Base-by-base conservation (phyloP, 2,888 invertebrate species). In the Parelbella ahira region DNA sequence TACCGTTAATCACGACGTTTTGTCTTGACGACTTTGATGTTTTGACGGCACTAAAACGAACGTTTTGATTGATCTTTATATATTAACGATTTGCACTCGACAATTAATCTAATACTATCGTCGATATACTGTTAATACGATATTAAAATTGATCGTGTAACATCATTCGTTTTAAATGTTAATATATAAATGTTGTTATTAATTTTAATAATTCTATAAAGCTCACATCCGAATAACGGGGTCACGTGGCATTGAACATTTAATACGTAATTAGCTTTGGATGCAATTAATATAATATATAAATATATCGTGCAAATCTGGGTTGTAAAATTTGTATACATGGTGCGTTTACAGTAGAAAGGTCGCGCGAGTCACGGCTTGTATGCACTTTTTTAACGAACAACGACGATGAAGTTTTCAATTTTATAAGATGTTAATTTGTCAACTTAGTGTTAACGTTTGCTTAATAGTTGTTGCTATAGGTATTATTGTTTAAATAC, bases 271-370 rank as follows among this genome's bases (percentile, higher is more conserved):
- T 43, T 37, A 43, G 36, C 24, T 37, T 30, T 29, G 34, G 11
- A 23, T 34, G 42, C 42, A 42, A 42, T 42, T 42, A 42, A 42
- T 42, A 42, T 34, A n/a, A n/a, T n/a, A n/a, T n/a, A n/a, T n/a
- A n/a, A n/a, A 34, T 42, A 34, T 42, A 42, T 34, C 42, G 42
- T 34, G 42, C 33, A 18, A 10, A 7, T 23, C 13, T 24, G 24
- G 7, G 19, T 10, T 25, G 18, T 13, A 18, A 28, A 34, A 15
- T 29, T 23, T 27, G 23, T 10, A 41, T 11, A 33, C 7, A n/a
- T 10, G 15, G 15, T 27, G 23, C 9, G 12, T 11, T 20, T 27
- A 6, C 18, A 36, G 42, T 42, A 34, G 34, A 42, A 29, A 42
- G 34, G 42, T 42, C 42, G 23, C 23, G 6, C 5, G 7, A 34